Base-by-base conservation (phyloP, 2,797 vertebrate species). In the Darevskia nairensis region DNA sequence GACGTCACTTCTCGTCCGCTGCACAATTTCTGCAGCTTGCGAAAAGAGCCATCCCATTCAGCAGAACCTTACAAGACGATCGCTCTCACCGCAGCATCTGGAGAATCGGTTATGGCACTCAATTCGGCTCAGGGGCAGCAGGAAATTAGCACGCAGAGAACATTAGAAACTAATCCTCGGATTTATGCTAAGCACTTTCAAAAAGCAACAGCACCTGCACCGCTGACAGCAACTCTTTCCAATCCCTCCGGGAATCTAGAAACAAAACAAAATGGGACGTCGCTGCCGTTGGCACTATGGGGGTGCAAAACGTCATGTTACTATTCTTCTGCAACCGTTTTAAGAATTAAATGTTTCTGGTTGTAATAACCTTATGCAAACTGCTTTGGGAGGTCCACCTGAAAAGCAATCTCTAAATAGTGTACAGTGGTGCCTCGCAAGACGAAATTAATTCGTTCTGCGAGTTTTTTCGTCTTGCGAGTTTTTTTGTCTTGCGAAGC, bases 81-180 rank as follows among this genome's bases (percentile, higher is more conserved):
- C 64, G 6, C 21, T 89, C 19, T 50, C 78, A 69, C 3, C 4
- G 55, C 69, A 83, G 46, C 88, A 89, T 61, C 88, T 90, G 84
- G 83, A 32, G 79, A 86, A 66, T 11, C 92, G 75, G 17, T 69
- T 87, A 82, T 8, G 55, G 88, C 89, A 25, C 23, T 50, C 66
- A 9, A 2, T 10, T 50, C 9, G 27, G 78, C 17, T 84, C 78
- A 76, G 35, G 35, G 61, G 81, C 25, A 72, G 41, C 86, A 83
- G 68, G 71, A 93, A 86, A 89, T 84, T 32, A 81, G 44, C 89
- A 59, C 41, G 29, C 8, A 27, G 3, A 71, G 76, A 79, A 76
- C 1, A 39, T 71, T 59, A 64, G 86, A 44, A 44, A 64, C 17
- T 72, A 81, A 74, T 64, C 69, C 86, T 72, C 9, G 2, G 39